Percentiles rank a stretch among this genome's conserved stretches.
Conservation (phyloP, 2,888 invertebrate genomes). For the Temnothorax unifasciatus region DNA sequence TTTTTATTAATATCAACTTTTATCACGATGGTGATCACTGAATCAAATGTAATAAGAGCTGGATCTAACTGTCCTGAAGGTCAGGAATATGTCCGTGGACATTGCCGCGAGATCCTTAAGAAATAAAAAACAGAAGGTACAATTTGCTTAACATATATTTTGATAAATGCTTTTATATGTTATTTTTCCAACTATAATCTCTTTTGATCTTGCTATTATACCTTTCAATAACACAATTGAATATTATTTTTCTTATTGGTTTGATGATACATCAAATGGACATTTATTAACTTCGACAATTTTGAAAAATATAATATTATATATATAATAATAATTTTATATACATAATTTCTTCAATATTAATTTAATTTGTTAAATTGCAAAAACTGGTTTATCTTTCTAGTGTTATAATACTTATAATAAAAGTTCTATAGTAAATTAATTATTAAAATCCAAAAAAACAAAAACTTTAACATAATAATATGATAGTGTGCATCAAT, state of each 20-base stretch:
- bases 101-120: too few relatives aligned
- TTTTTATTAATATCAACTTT: neutral
- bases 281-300: neutral
- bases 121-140: neutral
- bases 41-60: too few relatives aligned
- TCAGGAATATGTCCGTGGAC: too few relatives aligned
- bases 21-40: neutral
- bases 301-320: neutral
- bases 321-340: neutral
- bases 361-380: too few relatives aligned
- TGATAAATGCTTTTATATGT: neutral
- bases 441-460: neutral
- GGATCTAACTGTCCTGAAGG: too few relatives aligned
- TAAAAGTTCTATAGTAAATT: neutral
- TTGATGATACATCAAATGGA: neutral
- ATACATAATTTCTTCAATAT: neutral
- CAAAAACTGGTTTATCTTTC: too few relatives aligned
- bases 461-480: neutral
- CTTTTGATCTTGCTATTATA: neutral
- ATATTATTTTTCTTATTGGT: neutral
- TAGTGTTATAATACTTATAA: neutral
- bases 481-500: too few relatives aligned
- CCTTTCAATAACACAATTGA: neutral
- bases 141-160: neutral
- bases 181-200: neutral